Conservation (phyloP, 1,140 invertebrate genomes). For the Drosophila yakuba region DNA sequence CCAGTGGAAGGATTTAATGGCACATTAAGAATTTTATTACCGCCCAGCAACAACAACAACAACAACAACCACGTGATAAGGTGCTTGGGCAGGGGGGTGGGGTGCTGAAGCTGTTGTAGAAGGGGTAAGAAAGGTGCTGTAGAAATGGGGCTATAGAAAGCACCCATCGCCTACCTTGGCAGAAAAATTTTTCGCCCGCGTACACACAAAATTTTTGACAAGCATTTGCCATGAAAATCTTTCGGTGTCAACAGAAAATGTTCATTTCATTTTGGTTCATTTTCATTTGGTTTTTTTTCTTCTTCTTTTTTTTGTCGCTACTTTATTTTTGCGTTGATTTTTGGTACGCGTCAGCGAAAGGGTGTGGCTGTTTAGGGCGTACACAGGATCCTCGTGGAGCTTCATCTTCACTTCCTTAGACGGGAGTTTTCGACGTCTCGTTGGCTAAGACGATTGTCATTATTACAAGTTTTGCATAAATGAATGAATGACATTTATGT, state of each 20-base stretch:
- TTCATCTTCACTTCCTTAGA: conserved; percentile 33
- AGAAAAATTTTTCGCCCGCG: conserved; percentile 71
- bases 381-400: background rate
- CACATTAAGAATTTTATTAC: conserved; percentile 83
- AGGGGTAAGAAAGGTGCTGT: background rate
- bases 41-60: conserved; percentile 59
- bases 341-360: conserved; percentile 44
- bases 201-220: conserved; percentile 79
- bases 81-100: background rate
- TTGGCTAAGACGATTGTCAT: conserved; percentile 60
- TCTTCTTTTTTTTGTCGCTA: conserved; percentile 1
- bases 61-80: conserved; percentile 19
- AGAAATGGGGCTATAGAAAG: conserved; percentile 2
- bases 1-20: conserved; percentile 82
- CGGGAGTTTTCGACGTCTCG: conserved; percentile 6
- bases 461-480: conserved; percentile 83
- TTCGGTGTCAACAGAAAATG: conserved; percentile 74
- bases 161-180: conserved; percentile 56
- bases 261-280: conserved; percentile 12
- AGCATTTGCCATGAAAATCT: conserved; percentile 65
- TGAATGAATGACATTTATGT: conserved; percentile 81
- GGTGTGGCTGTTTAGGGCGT: background rate
- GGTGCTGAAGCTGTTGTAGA: background rate
- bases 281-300: conserved; percentile 4
- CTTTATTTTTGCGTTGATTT: conserved; percentile 52